phyloP scores from a whole-genome alignment of 1,140 invertebrate genomes.

The Drosophila neocordata region DNA sequence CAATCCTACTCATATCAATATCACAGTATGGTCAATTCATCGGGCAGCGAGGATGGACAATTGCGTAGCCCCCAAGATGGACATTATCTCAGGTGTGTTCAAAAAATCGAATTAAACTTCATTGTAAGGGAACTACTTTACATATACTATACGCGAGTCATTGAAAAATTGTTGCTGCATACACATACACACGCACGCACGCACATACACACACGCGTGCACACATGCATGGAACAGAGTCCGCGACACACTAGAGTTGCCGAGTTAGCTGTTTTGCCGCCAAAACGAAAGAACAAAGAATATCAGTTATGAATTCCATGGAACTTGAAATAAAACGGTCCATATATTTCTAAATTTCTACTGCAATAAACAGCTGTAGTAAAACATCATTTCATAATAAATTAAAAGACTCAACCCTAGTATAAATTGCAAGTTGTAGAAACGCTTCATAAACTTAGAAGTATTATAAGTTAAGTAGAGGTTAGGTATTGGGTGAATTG shows the following conservation, averaged over 20 bases:
- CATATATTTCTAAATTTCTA: too few relatives aligned
- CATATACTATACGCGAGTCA: slow-evolving; percentile 44
- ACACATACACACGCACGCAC: slow-evolving; percentile 53
- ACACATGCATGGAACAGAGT: neutral
- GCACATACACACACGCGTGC: slow-evolving; percentile 10
- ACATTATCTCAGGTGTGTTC: slow-evolving; percentile 78
- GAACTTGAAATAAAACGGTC: too few relatives aligned
- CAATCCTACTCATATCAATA: slow-evolving; percentile 15
- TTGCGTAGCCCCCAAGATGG: slow-evolving; percentile 75
- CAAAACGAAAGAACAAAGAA: neutral
- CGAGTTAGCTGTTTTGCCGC: slow-evolving; percentile 20
- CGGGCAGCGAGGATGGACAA: slow-evolving; percentile 81
- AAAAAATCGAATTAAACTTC: slow-evolving; percentile 23
- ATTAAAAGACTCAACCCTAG: too few relatives aligned
- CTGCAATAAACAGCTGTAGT: too few relatives aligned
- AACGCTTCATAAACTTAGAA: too few relatives aligned
- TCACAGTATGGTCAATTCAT: slow-evolving; percentile 68
- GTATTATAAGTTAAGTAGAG: too few relatives aligned
- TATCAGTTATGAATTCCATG: neutral
- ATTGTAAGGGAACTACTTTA: slow-evolving; percentile 29
- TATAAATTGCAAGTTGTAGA: too few relatives aligned
- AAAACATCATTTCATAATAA: too few relatives aligned
- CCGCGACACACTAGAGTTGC: slow-evolving; percentile 14
- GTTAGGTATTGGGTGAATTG: too few relatives aligned
- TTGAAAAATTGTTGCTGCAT: slow-evolving; percentile 75